These are phyloP conservation scores for Leptopilina clavipes DNA, from an alignment of 1,140 invertebrate genomes.

Conservation along the genomic window DNA sequence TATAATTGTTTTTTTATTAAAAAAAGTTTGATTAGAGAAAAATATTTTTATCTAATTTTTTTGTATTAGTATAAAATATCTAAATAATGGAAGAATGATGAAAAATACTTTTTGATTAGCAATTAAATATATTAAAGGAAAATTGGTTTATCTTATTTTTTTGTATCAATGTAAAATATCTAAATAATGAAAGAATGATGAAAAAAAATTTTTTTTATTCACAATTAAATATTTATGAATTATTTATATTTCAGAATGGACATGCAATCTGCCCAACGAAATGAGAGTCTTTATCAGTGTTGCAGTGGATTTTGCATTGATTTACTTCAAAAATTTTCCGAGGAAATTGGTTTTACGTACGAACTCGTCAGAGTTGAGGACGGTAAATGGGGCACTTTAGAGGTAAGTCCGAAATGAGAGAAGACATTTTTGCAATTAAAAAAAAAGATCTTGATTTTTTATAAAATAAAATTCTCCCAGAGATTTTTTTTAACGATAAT, in stretches of 20 bases:
- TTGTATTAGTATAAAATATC: too few species aligned
- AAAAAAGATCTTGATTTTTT: too few species aligned
- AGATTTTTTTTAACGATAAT: too few species aligned
- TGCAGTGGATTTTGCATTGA: constrained; percentile 99
- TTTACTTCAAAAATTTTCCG: constrained; percentile 91
- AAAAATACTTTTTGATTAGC: background rate
- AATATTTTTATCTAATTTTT: too few species aligned
- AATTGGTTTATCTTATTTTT: too few species aligned
- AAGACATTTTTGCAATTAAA: background rate
- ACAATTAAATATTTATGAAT: background rate
- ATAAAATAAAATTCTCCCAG: too few species aligned
- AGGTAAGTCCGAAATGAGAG: constrained; percentile 72
- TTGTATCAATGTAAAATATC: too few species aligned
- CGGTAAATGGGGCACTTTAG: constrained; percentile 93
- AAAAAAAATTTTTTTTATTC: background rate
- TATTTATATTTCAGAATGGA: constrained; percentile 80
- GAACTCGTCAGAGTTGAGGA: constrained; percentile 96
- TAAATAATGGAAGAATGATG: background rate
- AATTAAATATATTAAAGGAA: too few species aligned
- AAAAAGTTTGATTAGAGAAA: too few species aligned
- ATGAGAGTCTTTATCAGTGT: constrained; percentile 92
- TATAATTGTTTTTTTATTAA: too few species aligned
- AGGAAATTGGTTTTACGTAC: constrained; percentile 96
- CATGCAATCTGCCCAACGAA: constrained; percentile 83
- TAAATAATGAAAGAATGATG: background rate